Evolutionary conservation across 2,113 vertebrate genomes (phyloP), one percentile per base, ranked within the genome.

Genomic region (Ornithorhynchus anatinus): DNA sequence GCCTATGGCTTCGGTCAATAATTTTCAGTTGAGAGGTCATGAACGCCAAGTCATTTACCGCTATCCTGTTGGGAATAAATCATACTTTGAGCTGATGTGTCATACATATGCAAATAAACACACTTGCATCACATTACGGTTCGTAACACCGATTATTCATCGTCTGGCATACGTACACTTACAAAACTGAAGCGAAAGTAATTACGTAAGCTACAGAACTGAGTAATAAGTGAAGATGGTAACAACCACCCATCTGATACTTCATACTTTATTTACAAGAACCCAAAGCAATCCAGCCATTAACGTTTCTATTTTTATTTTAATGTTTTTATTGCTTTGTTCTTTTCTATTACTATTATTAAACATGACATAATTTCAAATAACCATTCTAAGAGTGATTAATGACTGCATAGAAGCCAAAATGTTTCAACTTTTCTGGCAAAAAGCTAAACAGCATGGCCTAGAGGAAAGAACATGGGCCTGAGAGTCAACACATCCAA

Each of bases 21-120:
- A 99, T 97, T 94, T 97, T 99, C 78, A 99, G 78, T 73, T 98
- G 97, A 77, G 92, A 93, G 40, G 95, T 95, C 95, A 98, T 96
- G 82, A 99, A 97, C 8, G 94, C 93, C 71, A 94, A 93, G 78
- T 99, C 97, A 79, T 98, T 98, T 36, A 96, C 95, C 65, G 98
- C 98, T 92, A 99, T 94, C 94, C 98, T 99, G 93, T 89, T 95
- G 84, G 56, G 9, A 25, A 67, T 1, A 80, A 82, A 60, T 67
- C 2, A 73, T 51, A 44, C 0, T 0, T 87, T 66, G 69, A 5
- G 16, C n/a, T n/a, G n/a, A n/a, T n/a, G n/a, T n/a, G n/a, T n/a
- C 43, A 31, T 32, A 60, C 40, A 10, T 25, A 64, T 7, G n/a
- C 22, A 65, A 14, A 47, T 17, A 42, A 63, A 54, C 66, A 59